Conservation (phyloP, 53 echinoderm and acorn worm species). For the Echinometra lucunter region DNA sequence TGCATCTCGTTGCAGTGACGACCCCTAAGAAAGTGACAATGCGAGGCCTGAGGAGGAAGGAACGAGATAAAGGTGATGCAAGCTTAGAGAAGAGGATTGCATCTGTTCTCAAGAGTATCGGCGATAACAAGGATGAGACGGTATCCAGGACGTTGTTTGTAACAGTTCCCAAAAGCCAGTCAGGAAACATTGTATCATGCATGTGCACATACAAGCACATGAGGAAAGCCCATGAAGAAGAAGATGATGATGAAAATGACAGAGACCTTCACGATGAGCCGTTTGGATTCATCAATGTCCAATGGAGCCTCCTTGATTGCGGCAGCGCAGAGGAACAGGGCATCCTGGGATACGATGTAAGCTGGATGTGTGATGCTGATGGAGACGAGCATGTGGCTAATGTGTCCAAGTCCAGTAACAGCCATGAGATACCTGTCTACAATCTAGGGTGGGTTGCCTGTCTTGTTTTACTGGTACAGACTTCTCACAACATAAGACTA, state of each 20-base stretch:
- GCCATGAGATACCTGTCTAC: conserved; percentile 84
- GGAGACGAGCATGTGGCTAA: conserved; percentile 80
- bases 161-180: conserved; percentile 78
- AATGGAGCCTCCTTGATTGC: conserved; percentile 80
- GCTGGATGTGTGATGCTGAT: conserved; percentile 81
- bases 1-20: conserved; percentile 73
- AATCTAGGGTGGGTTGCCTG: conserved; percentile 73
- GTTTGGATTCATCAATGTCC: conserved; percentile 70
- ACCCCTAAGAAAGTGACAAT: conserved; percentile 72
- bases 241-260: conserved; percentile 36
- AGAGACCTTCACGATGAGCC: background rate
- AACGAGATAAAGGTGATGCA: conserved; percentile 50
- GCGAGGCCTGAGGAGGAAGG: conserved; percentile 14
- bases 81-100: conserved; percentile 45
- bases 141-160: conserved; percentile 59
- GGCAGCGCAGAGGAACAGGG: conserved; percentile 89
- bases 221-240: conserved; percentile 47
- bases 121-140: conserved; percentile 63
- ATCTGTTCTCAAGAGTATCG: conserved; percentile 52
- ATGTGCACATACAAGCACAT: conserved; percentile 56
- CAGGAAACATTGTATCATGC: conserved; percentile 75
- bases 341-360: conserved; percentile 90
- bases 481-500: background rate
- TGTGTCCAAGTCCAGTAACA: conserved; percentile 40
- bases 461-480: background rate